Evolutionary conservation across 2,888 invertebrate species (phyloP).

Genomic region (Acrobasis suavella): DNA sequence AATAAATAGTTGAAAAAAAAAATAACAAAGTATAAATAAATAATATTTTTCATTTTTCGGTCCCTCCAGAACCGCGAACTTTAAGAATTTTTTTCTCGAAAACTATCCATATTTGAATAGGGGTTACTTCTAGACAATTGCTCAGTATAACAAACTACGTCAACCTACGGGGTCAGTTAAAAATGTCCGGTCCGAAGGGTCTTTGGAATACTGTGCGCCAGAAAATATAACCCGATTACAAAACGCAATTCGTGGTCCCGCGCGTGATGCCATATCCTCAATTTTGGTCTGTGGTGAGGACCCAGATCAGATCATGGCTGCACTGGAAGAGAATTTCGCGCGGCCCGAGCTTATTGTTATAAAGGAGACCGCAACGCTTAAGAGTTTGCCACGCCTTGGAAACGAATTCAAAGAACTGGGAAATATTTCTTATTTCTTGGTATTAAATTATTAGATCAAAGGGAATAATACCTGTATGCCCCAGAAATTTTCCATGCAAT

Average conservation of each 20-base stretch:
- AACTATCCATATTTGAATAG: too few relatives aligned
- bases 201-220: too few relatives aligned
- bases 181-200: too few relatives aligned
- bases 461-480: slow-evolving; percentile 23
- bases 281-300: slow-evolving; percentile 27
- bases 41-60: too few relatives aligned
- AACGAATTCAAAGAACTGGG: slow-evolving; percentile 28
- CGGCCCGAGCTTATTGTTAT: slow-evolving; percentile 33
- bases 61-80: too few relatives aligned
- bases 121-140: too few relatives aligned
- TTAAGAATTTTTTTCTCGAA: too few relatives aligned
- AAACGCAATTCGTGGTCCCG: slow-evolving; percentile 28
- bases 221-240: slow-evolving; percentile 30
- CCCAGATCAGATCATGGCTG: slow-evolving; percentile 29
- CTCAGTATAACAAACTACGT: too few relatives aligned
- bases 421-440: slow-evolving; percentile 23
- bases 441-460: slow-evolving; percentile 22
- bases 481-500: slow-evolving; percentile 21
- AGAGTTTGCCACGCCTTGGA: slow-evolving; percentile 28
- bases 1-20: too few relatives aligned
- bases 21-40: too few relatives aligned
- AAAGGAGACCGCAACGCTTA: slow-evolving; percentile 26
- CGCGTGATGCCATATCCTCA: slow-evolving; percentile 23
- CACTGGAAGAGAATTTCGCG: slow-evolving; percentile 34
- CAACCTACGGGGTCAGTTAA: too few relatives aligned